Evolutionary conservation across 53 echinoderm and acorn worm species (phyloP).

Genomic region (Temnopleurus reevesii): DNA sequence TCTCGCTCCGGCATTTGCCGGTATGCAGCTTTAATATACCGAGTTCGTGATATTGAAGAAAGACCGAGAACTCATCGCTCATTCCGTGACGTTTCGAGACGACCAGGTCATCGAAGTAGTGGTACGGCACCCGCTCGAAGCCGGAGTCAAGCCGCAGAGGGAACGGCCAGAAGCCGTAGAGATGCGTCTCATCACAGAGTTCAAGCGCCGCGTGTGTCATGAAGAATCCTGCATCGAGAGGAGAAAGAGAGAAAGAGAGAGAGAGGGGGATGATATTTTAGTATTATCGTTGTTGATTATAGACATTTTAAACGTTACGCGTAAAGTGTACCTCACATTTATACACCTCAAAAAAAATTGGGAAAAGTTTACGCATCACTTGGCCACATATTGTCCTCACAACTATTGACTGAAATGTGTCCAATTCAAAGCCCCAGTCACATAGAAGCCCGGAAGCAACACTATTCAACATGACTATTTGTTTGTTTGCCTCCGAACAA

Average conservation of each 20-base stretch:
- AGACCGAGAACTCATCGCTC: constrained; percentile 36
- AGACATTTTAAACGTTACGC: too few species aligned
- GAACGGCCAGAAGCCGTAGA: constrained; percentile 54
- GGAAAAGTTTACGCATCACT: too few species aligned
- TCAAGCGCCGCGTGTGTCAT: constrained; percentile 34
- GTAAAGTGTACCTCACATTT: too few species aligned
- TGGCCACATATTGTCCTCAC: too few species aligned
- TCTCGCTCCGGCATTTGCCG: constrained; percentile 15
- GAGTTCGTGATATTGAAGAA: constrained; percentile 44
- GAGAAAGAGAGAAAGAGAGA: neutral
- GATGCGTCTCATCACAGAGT: constrained; percentile 45
- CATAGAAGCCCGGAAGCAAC: too few species aligned
- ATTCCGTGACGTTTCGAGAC: constrained; percentile 16
- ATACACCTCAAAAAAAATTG: too few species aligned
- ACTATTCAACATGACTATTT: too few species aligned
- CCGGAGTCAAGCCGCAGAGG: constrained; percentile 29
- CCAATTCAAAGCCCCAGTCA: too few species aligned
- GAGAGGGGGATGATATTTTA: too few species aligned
- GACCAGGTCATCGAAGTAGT: constrained; percentile 44
- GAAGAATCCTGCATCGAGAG: constrained; percentile 24
- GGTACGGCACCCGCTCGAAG: constrained; percentile 50
- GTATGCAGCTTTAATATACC: constrained; percentile 20
- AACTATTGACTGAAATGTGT: too few species aligned
- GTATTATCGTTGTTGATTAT: too few species aligned
- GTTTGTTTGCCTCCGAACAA: too few species aligned